Percentiles rank a stretch among this genome's conserved stretches.
Conservation (phyloP, 2,797 vertebrate species). For the Hybognathus amarus region DNA sequence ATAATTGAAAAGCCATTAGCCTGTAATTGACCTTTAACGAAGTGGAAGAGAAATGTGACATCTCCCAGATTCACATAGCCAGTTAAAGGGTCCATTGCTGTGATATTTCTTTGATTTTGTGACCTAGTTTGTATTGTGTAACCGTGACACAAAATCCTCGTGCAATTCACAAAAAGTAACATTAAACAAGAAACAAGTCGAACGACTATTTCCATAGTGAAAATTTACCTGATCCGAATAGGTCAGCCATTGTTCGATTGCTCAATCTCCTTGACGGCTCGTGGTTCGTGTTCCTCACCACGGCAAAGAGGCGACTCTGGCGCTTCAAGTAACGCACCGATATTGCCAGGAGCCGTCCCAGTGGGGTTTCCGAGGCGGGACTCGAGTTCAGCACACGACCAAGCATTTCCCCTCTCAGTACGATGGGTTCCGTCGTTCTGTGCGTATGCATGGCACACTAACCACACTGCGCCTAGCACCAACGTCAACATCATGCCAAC, state of each 20-base stretch:
- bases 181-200: background rate
- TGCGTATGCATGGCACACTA: constrained; percentile 80
- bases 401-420: constrained; percentile 96
- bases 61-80: constrained; percentile 56
- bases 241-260: constrained; percentile 97
- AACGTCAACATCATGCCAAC: constrained; percentile 83
- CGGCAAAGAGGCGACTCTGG: constrained; percentile 97
- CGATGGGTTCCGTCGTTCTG: constrained; percentile 97
- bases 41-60: constrained; percentile 49
- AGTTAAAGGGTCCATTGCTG: constrained; percentile 42
- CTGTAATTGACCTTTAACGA: constrained; percentile 73
- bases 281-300: constrained; percentile 96
- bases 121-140: constrained; percentile 12
- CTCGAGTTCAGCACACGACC: constrained; percentile 97
- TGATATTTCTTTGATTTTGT: constrained; percentile 15
- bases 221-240: constrained; percentile 94
- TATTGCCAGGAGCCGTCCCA: constrained; percentile 94
- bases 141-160: background rate
- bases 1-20: constrained; percentile 69
- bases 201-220: background rate
- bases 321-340: constrained; percentile 95
- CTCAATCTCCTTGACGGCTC: constrained; percentile 99
- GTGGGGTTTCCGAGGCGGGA: constrained; percentile 93
- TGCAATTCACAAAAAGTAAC: background rate
- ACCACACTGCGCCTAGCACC: constrained; percentile 83